These are phyloP conservation scores for Xerus rutilus DNA, from an alignment of 2,797 vertebrate species.

Conservation along the genomic window DNA sequence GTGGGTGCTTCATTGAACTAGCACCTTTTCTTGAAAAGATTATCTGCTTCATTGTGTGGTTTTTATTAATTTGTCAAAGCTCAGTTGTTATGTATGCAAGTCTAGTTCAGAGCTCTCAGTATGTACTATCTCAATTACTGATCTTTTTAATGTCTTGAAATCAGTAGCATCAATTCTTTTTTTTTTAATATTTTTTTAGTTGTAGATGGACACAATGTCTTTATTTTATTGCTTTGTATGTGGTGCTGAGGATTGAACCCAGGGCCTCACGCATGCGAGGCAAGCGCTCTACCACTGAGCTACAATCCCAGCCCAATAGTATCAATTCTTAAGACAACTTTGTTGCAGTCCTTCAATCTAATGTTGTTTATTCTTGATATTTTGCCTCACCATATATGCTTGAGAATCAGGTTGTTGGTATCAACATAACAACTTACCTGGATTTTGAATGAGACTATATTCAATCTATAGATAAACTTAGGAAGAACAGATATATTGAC, in stretches of 20 bases:
- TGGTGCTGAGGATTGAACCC: too few relatives aligned
- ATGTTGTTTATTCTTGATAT: not conserved
- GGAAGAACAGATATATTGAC: not conserved
- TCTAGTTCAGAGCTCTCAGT: not conserved
- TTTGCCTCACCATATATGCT: not conserved
- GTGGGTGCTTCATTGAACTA: not conserved
- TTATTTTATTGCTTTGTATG: too few relatives aligned
- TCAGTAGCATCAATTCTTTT: not conserved
- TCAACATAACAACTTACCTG: not conserved
- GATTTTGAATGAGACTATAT: not conserved
- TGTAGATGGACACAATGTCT: too few relatives aligned
- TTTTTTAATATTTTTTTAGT: too few relatives aligned
- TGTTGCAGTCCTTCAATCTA: not conserved
- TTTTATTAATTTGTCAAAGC: not conserved
- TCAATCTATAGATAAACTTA: not conserved
- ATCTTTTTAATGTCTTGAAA: not conserved
- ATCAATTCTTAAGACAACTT: not conserved
- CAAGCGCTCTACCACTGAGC: too few relatives aligned
- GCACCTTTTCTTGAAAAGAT: not conserved
- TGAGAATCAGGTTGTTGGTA: not conserved
- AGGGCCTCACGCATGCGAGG: too few relatives aligned
- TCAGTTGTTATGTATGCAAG: not conserved
- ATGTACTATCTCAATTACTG: not conserved
- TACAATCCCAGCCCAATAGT: too few relatives aligned
- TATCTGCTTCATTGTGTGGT: not conserved